Evolutionary conservation across 2,888 invertebrate genomes (phyloP), one percentile per base, ranked within the genome.

Genomic region (Sycophila texana): DNA sequence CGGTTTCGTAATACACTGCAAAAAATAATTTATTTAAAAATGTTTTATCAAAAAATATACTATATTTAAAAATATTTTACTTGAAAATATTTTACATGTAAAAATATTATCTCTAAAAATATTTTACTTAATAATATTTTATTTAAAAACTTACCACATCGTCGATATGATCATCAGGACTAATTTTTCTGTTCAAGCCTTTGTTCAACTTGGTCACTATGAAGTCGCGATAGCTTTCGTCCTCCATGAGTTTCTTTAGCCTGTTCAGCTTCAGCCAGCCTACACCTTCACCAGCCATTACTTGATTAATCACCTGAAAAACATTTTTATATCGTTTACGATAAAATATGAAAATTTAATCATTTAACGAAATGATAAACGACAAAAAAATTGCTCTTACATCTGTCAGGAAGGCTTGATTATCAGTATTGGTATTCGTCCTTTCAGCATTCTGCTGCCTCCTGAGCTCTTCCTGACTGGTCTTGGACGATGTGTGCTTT

Each of bases 171-270:
- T 99, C 99, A 89, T 97, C 98, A 0, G 98, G 97, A 71, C 97
- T 96, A 79, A 98, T 95, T 91, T 97, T 99, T 84, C 95, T 94
- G 86, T 97, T 98, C 76, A 98, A 93, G 72, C 98, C 98, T 86
- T 96, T 95, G 90, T 99, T 99, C 4, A 99, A 92, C 89, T 98
- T 97, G 84, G 97, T 97, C 67, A 99, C 94, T 57, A 99, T 97
- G 91, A 99, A 95, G 89, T 98, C 98, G 53, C 99, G 93, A 91
- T 99, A 98, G 66, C 97, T 98, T 91, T 99, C 99, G 90, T 99
- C 99, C 90, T 99, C 99, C 97, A 99, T 98, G 47, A 99, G 92
- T 88, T 98, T 98, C 89, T 96, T 97, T 70, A 99, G 92, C 30
- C 98, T 93, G 88, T 96, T 97, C 20, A 98, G 92, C 89, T 99